phyloP scores from a whole-genome alignment of 2,888 invertebrate genomes.

The Spicauda simplicius region DNA sequence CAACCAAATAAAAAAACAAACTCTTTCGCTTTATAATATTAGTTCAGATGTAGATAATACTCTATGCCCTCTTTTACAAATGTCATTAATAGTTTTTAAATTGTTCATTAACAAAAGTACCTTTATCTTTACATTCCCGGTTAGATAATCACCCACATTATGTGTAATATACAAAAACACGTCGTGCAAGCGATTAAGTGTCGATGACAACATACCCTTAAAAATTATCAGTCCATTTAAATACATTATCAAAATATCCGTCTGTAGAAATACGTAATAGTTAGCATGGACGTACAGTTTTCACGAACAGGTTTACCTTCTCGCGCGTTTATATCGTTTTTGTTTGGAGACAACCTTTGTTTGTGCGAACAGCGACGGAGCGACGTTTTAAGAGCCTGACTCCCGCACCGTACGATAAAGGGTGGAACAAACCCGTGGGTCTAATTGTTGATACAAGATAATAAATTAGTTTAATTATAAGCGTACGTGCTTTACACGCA shows the following conservation, averaged over 20 bases:
- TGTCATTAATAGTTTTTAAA: too few species aligned
- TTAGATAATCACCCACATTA: too few species aligned
- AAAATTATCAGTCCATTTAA: too few species aligned
- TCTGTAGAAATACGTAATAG: background rate
- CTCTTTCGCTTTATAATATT: too few species aligned
- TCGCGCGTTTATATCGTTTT: slow-evolving; percentile 30
- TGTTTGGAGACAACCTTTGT: slow-evolving; percentile 38
- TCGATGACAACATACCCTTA: too few species aligned
- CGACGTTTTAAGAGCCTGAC: slow-evolving; percentile 14
- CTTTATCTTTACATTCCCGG: too few species aligned
- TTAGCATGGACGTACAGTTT: slow-evolving; percentile 9
- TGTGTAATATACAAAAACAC: too few species aligned
- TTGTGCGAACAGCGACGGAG: slow-evolving; percentile 13
- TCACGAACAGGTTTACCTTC: slow-evolving; percentile 11
- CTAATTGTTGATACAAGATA: slow-evolving; percentile 28
- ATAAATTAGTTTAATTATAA: slow-evolving; percentile 19
- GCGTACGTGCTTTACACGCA: background rate
- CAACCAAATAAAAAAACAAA: too few species aligned
- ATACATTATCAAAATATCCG: background rate
- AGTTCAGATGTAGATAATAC: too few species aligned
- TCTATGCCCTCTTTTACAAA: too few species aligned
- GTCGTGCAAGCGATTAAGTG: too few species aligned
- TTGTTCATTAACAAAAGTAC: too few species aligned
- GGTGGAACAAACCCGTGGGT: slow-evolving; percentile 9
- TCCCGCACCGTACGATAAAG: slow-evolving; percentile 21